Conservation (phyloP, 2,888 invertebrate species). For the Sminthurides aquaticus region DNA sequence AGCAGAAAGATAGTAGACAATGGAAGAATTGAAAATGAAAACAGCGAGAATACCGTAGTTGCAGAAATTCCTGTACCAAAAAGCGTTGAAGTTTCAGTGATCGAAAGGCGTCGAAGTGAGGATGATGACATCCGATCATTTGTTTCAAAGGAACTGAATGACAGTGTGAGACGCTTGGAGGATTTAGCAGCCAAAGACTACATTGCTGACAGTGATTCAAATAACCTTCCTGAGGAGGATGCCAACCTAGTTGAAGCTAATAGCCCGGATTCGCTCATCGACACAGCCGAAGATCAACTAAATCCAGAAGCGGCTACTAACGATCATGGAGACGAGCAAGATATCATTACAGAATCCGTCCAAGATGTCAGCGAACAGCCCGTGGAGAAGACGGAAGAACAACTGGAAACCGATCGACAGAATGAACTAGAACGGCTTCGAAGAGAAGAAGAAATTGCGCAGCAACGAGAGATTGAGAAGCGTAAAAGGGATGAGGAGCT, state of each 20-base stretch:
- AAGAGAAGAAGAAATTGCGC: not conserved
- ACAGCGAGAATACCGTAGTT: not conserved
- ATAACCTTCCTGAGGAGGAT: not conserved
- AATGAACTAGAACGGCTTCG: not conserved
- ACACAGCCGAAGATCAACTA: not conserved
- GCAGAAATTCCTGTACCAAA: not conserved
- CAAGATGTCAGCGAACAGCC: not conserved
- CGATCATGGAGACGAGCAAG: not conserved
- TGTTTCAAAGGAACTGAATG: not conserved
- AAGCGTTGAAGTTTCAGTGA: not conserved
- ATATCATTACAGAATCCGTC: not conserved
- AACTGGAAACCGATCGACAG: not conserved
- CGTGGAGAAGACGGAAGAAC: conserved; percentile 1
- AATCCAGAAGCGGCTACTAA: not conserved
- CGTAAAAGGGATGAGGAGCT: not conserved
- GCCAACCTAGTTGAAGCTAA: not conserved
- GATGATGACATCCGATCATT: not conserved
- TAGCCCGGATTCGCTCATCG: not conserved
- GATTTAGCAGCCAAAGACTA: not conserved
- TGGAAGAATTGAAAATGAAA: not conserved
- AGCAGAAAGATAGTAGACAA: not conserved
- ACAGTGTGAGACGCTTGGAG: not conserved
- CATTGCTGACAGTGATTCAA: not conserved
- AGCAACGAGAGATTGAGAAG: not conserved
- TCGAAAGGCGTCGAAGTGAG: not conserved